Conservation (phyloP, 2,888 invertebrate species). For the Choristoneura rosaceana region DNA sequence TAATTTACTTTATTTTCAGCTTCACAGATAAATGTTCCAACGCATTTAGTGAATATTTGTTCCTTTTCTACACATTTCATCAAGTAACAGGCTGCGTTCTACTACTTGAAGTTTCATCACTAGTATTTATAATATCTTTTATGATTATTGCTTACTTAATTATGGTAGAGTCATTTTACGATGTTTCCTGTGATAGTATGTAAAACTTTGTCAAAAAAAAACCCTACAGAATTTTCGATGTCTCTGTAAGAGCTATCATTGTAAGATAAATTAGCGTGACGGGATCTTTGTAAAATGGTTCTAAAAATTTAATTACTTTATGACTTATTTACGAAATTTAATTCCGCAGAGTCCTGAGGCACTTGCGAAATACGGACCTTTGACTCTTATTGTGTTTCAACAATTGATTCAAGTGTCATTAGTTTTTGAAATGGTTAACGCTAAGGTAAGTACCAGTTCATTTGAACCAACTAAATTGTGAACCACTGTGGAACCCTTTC, state of each 20-base stretch:
- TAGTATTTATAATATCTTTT: neutral
- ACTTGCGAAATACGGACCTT: conserved; percentile 10
- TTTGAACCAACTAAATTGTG: too few relatives aligned
- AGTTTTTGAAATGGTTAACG: conserved; percentile 11
- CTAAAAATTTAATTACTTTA: too few relatives aligned
- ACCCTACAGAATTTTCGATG: too few relatives aligned
- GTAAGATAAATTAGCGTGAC: too few relatives aligned
- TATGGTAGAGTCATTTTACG: too few relatives aligned
- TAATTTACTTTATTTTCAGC: neutral
- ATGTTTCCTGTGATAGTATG: too few relatives aligned
- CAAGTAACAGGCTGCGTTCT: conserved; percentile 22
- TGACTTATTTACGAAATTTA: too few relatives aligned
- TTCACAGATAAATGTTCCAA: conserved; percentile 13
- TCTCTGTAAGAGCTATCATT: too few relatives aligned
- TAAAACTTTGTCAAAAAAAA: too few relatives aligned
- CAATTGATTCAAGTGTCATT: conserved; percentile 22
- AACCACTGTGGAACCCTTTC: too few relatives aligned
- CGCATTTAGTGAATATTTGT: conserved; percentile 15
- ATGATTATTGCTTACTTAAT: too few relatives aligned
- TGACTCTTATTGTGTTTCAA: conserved; percentile 15
- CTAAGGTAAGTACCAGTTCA: neutral
- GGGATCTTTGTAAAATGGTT: too few relatives aligned
- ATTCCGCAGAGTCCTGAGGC: conserved; percentile 15
- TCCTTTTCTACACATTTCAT: conserved; percentile 12
- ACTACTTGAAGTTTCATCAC: conserved; percentile 9